Base-by-base conservation (phyloP, 2,113 vertebrate genomes). In the Callithrix jacchus region DNA sequence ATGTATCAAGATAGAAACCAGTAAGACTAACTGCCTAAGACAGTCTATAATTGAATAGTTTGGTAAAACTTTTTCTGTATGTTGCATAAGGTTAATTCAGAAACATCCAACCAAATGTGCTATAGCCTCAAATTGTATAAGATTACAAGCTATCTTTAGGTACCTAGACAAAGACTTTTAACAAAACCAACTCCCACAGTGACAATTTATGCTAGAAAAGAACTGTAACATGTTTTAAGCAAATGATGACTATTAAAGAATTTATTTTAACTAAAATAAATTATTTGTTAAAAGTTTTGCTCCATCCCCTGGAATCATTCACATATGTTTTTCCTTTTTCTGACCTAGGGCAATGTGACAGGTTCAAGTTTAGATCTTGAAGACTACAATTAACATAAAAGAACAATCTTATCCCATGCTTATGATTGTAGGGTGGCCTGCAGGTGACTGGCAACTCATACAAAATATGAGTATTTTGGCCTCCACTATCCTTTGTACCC, bases 61-160 rank as follows among this genome's bases (percentile, higher is more conserved):
- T 58, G 92, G 20, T 30, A 8, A 6, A 94, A 81, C n/a, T 56
- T 89, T 89, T 83, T 77, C 80, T 86, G 16, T 54, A n/a, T 74
- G 16, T 21, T 64, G 21, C 30, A 80, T 68, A 76, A 93, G 54
- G 30, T 83, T 87, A 95, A 84, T 66, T 7, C 27, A 93, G 81
- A 93, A 92, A 73, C 54, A 80, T 79, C 20, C 71, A 94, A 71
- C 47, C 35, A 80, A 89, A 91, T 52, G 35, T 70, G 37, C 35
- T 42, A 1, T 8, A 91, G 61, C 8, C 49, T 54, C 74, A 61
- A 45, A 49, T 17, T 87, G 5, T 47, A 1, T 18, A 92, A 70
- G 21, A 88, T 66, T 92, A 71, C 70, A 85, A 45, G 30, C 76
- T 79, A 91, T 97, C 77, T 94, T 86, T 61, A 86, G 73, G 42